Evolutionary conservation across 1,140 invertebrate genomes (phyloP), one percentile per base, ranked within the genome.

Genomic region (Eriocheir sinensis): DNA sequence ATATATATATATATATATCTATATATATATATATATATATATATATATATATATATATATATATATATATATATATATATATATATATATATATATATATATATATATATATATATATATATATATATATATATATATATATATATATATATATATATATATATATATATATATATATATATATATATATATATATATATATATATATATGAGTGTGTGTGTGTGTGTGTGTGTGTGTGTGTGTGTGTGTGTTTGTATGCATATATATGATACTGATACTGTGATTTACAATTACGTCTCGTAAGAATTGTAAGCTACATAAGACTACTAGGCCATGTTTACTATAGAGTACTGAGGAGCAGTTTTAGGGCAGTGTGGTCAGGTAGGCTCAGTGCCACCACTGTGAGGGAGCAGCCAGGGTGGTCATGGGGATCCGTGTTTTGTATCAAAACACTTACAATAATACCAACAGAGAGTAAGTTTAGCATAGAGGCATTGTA

Each of bases 361-460:
- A 89, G 86, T 48, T 40, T 89, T 27, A 89, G n/a, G 40, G 38
- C 41, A 40, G 17, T 44, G n/a, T 81, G 80, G 41, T 36, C 27
- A 17, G n/a, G 53, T 38, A 80, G 60, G 34, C 41, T 32, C 80
- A 91, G 81, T 89, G 92, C 94, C 89, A 72, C 85, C 32, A 85
- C 93, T 94, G 94, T 90, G 86, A 80, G 94, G 94, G 94, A 92
- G 94, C 94, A 94, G 94, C 36, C 89, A 88, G 80, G 89, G 94
- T 94, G 94, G 81, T 94, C 80, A 21, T 53, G 40, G 80, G 89
- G 48, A 53, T 44, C 44, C 48, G n/a, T 91, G 94, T 94, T 60
- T 94, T 94, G 94, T 91, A 94, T 94, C 94, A 94, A 94, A 79
- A 94, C 94, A 91, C 48, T 91, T 80, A 53, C 79, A 93, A 60